phyloP scores from a whole-genome alignment of 1,140 invertebrate genomes.

The Caerostris extrusa region DNA sequence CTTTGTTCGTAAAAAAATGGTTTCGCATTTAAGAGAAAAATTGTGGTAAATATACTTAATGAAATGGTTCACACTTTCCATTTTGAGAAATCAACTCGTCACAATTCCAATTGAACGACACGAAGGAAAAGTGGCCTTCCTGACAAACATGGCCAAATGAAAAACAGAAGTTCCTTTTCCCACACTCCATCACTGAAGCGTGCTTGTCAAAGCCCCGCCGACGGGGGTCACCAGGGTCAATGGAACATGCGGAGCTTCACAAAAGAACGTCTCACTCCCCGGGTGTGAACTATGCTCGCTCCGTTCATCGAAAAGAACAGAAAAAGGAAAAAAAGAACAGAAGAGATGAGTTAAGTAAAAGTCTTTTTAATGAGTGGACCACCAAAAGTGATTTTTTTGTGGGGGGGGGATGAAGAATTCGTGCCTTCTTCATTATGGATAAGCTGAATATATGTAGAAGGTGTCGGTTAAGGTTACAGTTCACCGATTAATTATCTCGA shows the following conservation, averaged over 20 bases:
- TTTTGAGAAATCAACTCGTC: background rate
- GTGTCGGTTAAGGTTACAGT: background rate
- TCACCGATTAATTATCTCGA: background rate
- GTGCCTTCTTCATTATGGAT: background rate
- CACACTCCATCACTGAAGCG: conserved; percentile 41
- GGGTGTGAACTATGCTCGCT: conserved; percentile 26
- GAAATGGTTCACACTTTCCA: no score
- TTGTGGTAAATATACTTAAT: no score
- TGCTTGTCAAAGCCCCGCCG: conserved; percentile 36
- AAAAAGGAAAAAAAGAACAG: background rate
- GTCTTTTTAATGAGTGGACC: conserved; percentile 18
- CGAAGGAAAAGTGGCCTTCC: background rate
- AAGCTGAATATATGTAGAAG: conserved; percentile 25
- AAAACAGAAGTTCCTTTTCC: conserved; percentile 36
- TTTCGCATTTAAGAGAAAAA: no score
- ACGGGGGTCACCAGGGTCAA: background rate
- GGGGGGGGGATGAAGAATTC: background rate
- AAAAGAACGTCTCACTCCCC: conserved; percentile 37
- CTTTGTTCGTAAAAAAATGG: no score
- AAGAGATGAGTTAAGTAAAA: no score
- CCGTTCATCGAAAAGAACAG: background rate
- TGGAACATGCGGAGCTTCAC: background rate
- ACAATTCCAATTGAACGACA: background rate
- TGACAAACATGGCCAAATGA: background rate
- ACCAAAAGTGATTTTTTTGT: conserved; percentile 10